phyloP scores from a whole-genome alignment of 2,113 vertebrate genomes.

The Trichechus manatus region DNA sequence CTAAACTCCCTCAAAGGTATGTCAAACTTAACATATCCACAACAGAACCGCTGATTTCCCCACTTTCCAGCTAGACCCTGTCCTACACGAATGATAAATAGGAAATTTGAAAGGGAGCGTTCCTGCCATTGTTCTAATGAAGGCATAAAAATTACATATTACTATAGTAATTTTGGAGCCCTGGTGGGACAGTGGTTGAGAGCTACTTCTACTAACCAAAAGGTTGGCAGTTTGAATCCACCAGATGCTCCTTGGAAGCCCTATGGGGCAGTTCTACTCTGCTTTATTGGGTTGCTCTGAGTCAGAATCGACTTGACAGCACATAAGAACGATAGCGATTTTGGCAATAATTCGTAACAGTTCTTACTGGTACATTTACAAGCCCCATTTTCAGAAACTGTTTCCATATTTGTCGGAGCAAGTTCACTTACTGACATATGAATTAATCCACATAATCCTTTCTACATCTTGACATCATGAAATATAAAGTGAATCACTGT shows the following conservation, averaged over 20 bases:
- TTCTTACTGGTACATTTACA: not conserved
- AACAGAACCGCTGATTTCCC: not conserved
- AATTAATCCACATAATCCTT: not conserved
- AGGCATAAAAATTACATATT: not conserved
- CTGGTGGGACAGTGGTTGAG: too few species aligned
- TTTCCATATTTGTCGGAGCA: not conserved
- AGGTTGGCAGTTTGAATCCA: too few species aligned
- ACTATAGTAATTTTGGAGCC: not conserved
- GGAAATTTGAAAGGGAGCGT: not conserved
- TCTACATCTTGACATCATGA: not conserved
- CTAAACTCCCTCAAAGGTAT: not conserved
- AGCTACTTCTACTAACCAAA: too few species aligned
- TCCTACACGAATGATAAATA: not conserved
- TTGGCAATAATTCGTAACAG: not conserved
- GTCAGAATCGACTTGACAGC: too few species aligned
- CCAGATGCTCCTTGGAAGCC: too few species aligned
- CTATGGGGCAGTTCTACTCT: too few species aligned
- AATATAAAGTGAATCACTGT: not conserved
- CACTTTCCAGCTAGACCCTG: not conserved
- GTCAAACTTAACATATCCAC: not conserved
- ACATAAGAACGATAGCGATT: not conserved
- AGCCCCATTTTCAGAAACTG: not conserved
- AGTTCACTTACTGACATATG: not conserved
- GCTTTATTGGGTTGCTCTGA: too few species aligned
- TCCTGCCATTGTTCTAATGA: conserved; percentile 9